Conservation (phyloP, 2,888 invertebrate genomes). For the Drosophila meridiana region DNA sequence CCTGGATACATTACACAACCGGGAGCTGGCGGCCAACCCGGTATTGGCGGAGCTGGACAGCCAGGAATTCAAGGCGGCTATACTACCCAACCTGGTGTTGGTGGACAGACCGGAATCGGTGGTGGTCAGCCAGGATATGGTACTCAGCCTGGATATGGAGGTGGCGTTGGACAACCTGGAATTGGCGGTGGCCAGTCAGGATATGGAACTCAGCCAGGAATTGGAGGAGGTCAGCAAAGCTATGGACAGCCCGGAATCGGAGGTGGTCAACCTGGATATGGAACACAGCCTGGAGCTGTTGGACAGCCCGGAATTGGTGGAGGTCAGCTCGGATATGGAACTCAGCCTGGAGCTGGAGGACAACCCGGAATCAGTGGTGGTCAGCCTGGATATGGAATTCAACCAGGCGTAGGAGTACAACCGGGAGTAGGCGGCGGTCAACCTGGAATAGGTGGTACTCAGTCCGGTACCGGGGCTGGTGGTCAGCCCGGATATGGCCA, state of each 20-base stretch:
- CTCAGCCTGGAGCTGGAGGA: neutral
- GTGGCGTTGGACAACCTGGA: neutral
- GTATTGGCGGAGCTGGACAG: conserved; percentile 16
- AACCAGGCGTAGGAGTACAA: conserved; percentile 1
- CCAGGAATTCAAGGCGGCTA: conserved; percentile 15
- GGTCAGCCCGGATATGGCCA: conserved; percentile 16
- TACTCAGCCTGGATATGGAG: conserved; percentile 21
- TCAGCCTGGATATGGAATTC: neutral
- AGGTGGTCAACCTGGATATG: conserved; percentile 3
- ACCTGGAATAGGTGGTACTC: conserved; percentile 1
- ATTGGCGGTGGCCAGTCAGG: neutral
- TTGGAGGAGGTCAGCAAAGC: conserved; percentile 21
- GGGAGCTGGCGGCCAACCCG: conserved; percentile 30
- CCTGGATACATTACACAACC: conserved; percentile 21
- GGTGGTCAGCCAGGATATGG: conserved; percentile 23
- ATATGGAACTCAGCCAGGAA: conserved; percentile 4
- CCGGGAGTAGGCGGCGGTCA: conserved; percentile 19
- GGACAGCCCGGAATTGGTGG: conserved; percentile 17
- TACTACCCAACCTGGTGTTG: conserved; percentile 21
- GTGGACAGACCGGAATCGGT: neutral
- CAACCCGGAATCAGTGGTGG: neutral
- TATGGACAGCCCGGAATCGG: conserved; percentile 15
- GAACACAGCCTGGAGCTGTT: conserved; percentile 5
- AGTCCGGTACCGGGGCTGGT: conserved; percentile 7
- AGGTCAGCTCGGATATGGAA: conserved; percentile 27